Evolutionary conservation across 2,113 vertebrate species (phyloP).

Genomic region (Glareola pratincola): DNA sequence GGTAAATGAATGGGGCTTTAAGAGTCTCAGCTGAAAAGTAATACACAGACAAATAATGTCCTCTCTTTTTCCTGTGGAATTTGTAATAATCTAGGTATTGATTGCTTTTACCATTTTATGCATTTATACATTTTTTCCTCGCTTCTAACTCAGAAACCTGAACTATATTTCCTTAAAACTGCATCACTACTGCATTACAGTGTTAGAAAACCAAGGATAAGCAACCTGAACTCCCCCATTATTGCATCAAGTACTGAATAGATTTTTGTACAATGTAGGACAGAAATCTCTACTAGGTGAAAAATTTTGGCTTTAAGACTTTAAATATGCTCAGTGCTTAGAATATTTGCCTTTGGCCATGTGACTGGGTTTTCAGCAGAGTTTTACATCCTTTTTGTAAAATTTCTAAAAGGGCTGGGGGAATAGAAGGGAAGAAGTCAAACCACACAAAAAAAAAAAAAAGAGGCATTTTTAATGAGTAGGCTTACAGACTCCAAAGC

Average conservation of each 20-base stretch:
- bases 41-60: background rate
- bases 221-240: background rate
- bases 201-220: background rate
- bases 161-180: background rate
- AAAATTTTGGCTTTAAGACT: background rate
- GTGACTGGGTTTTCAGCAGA: background rate
- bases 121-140: background rate
- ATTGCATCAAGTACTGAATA: background rate
- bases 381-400: background rate
- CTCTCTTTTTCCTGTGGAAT: background rate
- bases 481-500: background rate
- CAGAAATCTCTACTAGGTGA: background rate
- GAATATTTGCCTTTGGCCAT: background rate
- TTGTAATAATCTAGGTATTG: background rate
- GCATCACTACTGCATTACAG: background rate
- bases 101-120: background rate
- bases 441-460: background rate
- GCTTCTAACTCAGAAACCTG: background rate
- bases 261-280: background rate
- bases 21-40: background rate
- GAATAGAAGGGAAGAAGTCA: background rate
- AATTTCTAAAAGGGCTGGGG: background rate
- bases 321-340: background rate
- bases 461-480: background rate
- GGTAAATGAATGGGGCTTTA: background rate